Percentiles rank a stretch among this genome's conserved stretches.
phyloP scores from a whole-genome alignment of 2,888 invertebrate genomes.

The Drosophila fulvimacula region DNA sequence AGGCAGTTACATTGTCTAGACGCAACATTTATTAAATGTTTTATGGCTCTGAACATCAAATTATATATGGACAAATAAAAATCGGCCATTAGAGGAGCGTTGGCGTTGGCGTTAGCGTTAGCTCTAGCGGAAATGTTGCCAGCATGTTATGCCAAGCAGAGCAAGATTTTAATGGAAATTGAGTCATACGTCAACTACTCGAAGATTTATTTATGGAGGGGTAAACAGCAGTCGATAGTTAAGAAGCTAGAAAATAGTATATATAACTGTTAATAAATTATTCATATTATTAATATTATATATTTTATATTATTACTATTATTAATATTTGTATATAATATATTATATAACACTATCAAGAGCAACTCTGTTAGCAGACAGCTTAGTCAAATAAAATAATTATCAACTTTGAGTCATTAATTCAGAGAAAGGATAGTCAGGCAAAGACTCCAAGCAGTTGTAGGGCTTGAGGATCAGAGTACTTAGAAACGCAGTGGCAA shows the following conservation, averaged over 20 bases:
- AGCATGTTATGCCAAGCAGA: conserved; percentile 33
- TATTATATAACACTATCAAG: too few relatives aligned
- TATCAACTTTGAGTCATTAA: neutral
- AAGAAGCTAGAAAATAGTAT: too few relatives aligned
- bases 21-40: conserved; percentile 80
- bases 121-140: conserved; percentile 47
- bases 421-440: neutral
- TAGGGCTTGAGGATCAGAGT: conserved; percentile 12
- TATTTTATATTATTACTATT: too few relatives aligned
- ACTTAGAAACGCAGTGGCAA: conserved; percentile 41
- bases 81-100: conserved; percentile 56
- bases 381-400: neutral
- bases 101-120: conserved; percentile 3
- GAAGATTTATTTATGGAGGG: conserved; percentile 27
- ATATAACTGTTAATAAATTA: too few relatives aligned
- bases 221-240: neutral
- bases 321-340: too few relatives aligned
- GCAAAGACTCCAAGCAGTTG: neutral
- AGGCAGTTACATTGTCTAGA: conserved; percentile 81
- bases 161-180: conserved; percentile 37
- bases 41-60: conserved; percentile 75
- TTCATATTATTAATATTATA: too few relatives aligned
- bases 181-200: conserved; percentile 38
- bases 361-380: neutral
- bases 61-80: conserved; percentile 74